These are phyloP conservation scores for Diplodus puntazzo DNA, from an alignment of 2,797 vertebrate species.

Conservation along the genomic window DNA sequence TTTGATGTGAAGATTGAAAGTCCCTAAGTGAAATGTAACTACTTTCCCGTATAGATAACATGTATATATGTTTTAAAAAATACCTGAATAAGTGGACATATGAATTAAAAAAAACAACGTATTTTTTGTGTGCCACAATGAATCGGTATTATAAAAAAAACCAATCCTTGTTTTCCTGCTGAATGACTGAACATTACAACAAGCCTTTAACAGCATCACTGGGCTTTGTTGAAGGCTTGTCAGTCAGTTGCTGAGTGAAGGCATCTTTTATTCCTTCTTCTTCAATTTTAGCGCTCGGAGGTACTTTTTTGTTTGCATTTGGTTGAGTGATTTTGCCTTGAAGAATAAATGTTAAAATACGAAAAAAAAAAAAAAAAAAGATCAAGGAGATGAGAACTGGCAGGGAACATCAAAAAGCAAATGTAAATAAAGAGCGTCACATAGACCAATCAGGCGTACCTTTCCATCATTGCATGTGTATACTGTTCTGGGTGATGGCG, in stretches of 20 bases:
- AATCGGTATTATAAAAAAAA: not conserved
- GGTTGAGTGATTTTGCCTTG: slow-evolving; percentile 21
- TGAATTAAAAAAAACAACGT: not conserved
- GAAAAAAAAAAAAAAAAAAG: not conserved
- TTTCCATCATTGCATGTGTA: slow-evolving; percentile 90
- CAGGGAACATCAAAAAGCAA: slow-evolving; percentile 8
- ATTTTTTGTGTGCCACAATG: not conserved
- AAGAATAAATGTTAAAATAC: slow-evolving; percentile 22
- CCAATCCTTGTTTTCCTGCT: not conserved
- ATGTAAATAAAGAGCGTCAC: slow-evolving; percentile 2
- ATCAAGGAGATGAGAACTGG: slow-evolving; percentile 16
- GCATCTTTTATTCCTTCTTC: slow-evolving; percentile 11
- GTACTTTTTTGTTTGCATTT: slow-evolving; percentile 30
- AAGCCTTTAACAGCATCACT: slow-evolving; percentile 5
- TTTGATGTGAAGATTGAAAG: slow-evolving; percentile 9
- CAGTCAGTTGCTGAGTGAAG: slow-evolving; percentile 9
- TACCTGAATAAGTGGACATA: not conserved
- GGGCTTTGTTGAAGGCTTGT: slow-evolving; percentile 6
- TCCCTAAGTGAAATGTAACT: not conserved
- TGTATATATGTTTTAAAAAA: not conserved
- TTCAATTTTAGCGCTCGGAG: not conserved
- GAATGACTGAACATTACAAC: slow-evolving; percentile 1
- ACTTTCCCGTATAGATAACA: slow-evolving; percentile 12
- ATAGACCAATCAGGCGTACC: slow-evolving; percentile 68
- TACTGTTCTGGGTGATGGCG: slow-evolving; percentile 86